Evolutionary conservation across 1,140 invertebrate genomes (phyloP).

Genomic region (Diachasma alloeum): DNA sequence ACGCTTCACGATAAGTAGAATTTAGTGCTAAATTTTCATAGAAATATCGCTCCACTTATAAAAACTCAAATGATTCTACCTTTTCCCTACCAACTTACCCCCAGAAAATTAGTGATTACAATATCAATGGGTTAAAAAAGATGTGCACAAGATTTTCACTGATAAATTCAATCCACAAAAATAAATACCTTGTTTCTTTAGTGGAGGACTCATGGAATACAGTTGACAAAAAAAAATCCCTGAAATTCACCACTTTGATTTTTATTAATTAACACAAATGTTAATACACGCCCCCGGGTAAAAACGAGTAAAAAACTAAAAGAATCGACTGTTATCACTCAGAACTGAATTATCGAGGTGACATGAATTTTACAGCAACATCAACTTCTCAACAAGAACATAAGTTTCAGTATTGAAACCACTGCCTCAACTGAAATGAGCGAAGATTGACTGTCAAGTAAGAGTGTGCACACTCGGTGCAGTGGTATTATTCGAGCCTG

Average conservation of each 20-base stretch:
- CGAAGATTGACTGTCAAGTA: background rate
- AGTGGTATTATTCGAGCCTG: background rate
- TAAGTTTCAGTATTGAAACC: background rate
- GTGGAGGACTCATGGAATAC: conserved; percentile 47
- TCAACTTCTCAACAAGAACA: background rate
- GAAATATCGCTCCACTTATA: too few relatives aligned
- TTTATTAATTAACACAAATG: background rate
- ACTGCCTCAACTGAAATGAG: background rate
- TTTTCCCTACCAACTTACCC: too few relatives aligned
- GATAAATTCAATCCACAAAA: background rate
- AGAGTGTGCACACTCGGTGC: background rate
- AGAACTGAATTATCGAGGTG: background rate
- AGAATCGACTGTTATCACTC: background rate
- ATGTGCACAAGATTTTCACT: conserved; percentile 16
- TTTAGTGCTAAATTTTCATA: too few relatives aligned
- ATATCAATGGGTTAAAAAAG: conserved; percentile 20
- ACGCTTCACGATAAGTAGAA: too few relatives aligned
- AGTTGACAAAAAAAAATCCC: background rate
- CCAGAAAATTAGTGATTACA: too few relatives aligned
- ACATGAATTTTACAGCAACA: background rate
- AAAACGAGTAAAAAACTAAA: background rate
- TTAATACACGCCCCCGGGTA: background rate
- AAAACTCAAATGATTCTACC: too few relatives aligned
- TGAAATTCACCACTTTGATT: background rate
- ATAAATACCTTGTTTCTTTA: conserved; percentile 41